phyloP scores from a whole-genome alignment of 2,113 vertebrate species.

The Aptenodytes patagonicus region DNA sequence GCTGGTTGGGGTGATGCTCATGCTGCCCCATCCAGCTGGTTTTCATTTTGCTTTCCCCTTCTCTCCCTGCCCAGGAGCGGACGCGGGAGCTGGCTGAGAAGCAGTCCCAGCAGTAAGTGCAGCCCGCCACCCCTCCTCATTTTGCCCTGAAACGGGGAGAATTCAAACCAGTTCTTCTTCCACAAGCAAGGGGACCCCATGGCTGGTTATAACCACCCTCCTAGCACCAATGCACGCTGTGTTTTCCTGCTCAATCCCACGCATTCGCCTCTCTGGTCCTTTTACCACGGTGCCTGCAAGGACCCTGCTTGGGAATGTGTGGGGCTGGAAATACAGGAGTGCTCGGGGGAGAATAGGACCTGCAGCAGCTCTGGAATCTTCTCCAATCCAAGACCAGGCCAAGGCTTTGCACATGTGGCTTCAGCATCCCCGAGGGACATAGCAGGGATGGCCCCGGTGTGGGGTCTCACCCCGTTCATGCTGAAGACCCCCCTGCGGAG shows the following conservation, averaged over 20 bases:
- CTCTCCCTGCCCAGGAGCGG: constrained; percentile 83
- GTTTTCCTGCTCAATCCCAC: neutral
- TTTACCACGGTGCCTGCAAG: rapidly evolving
- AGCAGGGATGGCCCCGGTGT: rapidly evolving
- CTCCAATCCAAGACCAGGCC: neutral
- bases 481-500: neutral
- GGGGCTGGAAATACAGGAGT: neutral
- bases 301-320: neutral
- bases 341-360: rapidly evolving
- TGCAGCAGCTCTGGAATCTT: neutral
- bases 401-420: neutral
- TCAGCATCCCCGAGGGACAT: neutral
- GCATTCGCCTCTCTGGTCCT: neutral
- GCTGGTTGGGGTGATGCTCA: neutral
- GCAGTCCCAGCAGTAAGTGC: constrained; percentile 94
- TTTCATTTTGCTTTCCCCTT: neutral
- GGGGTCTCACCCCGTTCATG: neutral
- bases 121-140: neutral
- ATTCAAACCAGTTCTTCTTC: neutral
- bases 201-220: neutral
- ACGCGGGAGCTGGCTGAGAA: constrained; percentile 95
- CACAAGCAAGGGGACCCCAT: rapidly evolving
- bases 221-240: neutral
- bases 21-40: rapidly evolving
- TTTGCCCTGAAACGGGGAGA: neutral